Conservation (phyloP, 2,888 invertebrate genomes). For the Terebella lapidaria region DNA sequence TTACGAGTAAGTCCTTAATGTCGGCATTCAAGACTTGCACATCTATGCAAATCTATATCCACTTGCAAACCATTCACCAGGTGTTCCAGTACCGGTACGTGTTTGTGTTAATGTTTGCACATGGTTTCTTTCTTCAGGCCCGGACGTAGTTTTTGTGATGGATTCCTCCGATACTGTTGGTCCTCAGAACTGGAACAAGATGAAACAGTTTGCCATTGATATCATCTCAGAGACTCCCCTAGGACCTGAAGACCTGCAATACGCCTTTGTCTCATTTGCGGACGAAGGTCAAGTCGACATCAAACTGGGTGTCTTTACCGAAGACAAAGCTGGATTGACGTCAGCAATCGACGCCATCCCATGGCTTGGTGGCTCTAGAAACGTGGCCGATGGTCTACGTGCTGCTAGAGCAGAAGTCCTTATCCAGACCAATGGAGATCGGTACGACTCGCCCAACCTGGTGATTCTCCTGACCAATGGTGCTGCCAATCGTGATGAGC, state of each 20-base stretch:
- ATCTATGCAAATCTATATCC: too few relatives aligned
- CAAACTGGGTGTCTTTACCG: background rate
- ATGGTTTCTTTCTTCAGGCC: too few relatives aligned
- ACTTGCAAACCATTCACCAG: too few relatives aligned
- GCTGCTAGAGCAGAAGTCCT: background rate
- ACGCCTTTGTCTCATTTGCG: background rate
- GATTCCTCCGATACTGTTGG: background rate
- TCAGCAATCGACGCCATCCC: background rate
- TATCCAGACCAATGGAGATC: background rate
- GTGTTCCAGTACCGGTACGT: too few relatives aligned
- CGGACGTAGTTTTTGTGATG: too few relatives aligned
- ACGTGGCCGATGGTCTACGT: background rate
- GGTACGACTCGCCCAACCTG: background rate
- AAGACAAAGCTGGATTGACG: background rate
- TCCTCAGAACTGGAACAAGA: background rate
- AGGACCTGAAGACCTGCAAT: background rate
- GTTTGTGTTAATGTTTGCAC: too few relatives aligned
- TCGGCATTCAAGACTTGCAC: too few relatives aligned
- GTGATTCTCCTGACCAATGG: background rate
- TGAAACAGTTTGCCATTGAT: background rate
- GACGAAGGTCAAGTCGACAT: background rate
- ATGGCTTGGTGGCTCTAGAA: background rate
- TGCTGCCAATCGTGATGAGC: background rate
- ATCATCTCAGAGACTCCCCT: background rate
- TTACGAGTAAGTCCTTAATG: too few relatives aligned